Base-by-base conservation (phyloP, 2,113 vertebrate genomes). In the Leptosomus discolor region DNA sequence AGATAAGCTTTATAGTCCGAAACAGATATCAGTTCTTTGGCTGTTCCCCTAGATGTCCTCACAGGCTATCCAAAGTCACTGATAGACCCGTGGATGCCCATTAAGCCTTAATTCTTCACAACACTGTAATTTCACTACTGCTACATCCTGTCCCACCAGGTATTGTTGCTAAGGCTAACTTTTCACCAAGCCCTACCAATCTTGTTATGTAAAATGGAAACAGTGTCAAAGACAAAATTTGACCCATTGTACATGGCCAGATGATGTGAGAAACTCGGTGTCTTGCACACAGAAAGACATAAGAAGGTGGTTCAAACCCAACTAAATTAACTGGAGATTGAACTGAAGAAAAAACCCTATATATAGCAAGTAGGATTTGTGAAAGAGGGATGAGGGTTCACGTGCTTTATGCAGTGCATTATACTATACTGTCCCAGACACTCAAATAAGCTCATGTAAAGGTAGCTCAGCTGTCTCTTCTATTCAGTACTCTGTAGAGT, bases 21-120 rank as follows among this genome's bases (percentile, higher is more conserved):
- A 92, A 8, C 7, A 74, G 24, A 32, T 4, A 90, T 60, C 53
- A 57, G 23, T 96, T 95, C 82, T 94, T 84, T 93, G 79, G 11
- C 58, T 93, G 57, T 58, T 96, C 92, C 94, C 95, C 94, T 95
- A 97, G 95, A 77, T 94, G 95, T 93, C 95, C 92, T 95, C 95
- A 94, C 24, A 96, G 85, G 64, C 68, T 87, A 90, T 68, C 46
- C 87, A 76, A 96, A 92, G 86, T 78, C 71, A 63, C 27, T 76
- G 4, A 8, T 14, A 46, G 39, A 53, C 19, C 46, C 64, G 27
- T 68, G 48, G 46, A 58, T 93, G 34, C 36, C 76, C 56, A 77
- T 34, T 26, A 88, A 86, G 2, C 24, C 30, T 77, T 60, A 67
- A 57, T 74, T 77, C 32, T 70, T 92, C 36, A 27, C 8, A 46